Base-by-base conservation (phyloP, 1,140 invertebrate species). In the Anastrepha obliqua region DNA sequence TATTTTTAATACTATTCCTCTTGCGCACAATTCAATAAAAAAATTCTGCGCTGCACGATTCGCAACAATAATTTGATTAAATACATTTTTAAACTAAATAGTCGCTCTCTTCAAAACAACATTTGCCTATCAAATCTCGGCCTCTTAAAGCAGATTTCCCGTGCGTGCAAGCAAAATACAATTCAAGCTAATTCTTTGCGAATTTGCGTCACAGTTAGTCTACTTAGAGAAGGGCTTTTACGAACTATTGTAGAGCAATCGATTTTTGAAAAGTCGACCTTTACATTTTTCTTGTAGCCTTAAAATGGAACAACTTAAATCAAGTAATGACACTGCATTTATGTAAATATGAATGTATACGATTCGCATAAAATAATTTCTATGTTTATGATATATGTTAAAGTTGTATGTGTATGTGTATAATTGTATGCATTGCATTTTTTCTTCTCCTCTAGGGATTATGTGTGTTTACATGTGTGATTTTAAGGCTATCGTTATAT, bases 21-120 rank as follows among this genome's bases (percentile, higher is more conserved):
- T 47, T 17, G 39, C 42, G 42, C 67, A 74, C 67, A 74, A 17
- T 44, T 74, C 42, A 17, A 44, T 39, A 74, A 55, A 70, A 7
- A 70, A 70, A 42, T 39, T 44, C 39, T 44, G 67, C 67, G 67
- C 67, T 70, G 42, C 39, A 70, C 42, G 5, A 1, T 17, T 17
- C 39, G 42, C 67, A 74, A 44, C 67, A 74, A 74, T 74, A 74
- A 44, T 47, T 17, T 15, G 39, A 44, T 74, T 74, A 74, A 74
- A 74, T 74, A 74, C 67, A 74, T 74, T 74, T 74, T 67, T 67
- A 55, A 55, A 55, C 51, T 47, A 74, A 74, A 74, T 74, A 74
- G 42, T 2, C 67, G 67, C 13, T 44, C 59, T 58, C 58, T 85
- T 58, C 59, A 17, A 29, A 85, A 58, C 6, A 85, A 59, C 17